Conservation (phyloP, 1,140 invertebrate species). For the Ostrea edulis region DNA sequence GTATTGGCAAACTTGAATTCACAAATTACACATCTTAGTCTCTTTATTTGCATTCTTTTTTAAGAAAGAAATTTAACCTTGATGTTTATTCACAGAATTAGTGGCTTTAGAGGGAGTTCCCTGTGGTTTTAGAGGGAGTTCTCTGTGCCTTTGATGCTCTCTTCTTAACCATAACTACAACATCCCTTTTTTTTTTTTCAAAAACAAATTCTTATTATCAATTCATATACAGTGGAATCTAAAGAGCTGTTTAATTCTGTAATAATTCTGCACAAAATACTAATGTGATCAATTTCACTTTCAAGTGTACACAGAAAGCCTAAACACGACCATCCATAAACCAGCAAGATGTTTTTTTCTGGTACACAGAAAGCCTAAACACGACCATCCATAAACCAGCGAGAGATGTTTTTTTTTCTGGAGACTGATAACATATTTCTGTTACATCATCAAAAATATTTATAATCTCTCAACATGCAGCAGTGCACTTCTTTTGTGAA, state of each 20-base stretch:
- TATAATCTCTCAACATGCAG: constrained; percentile 28
- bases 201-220: constrained; percentile 13
- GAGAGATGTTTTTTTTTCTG: not conserved
- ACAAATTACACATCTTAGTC: not conserved
- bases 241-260: not conserved
- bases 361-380: not conserved
- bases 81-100: not conserved
- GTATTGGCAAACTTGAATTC: not conserved
- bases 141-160: not conserved
- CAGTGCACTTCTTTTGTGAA: constrained; percentile 34
- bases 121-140: not conserved
- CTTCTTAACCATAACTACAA: not conserved
- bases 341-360: too few species aligned
- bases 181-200: not conserved
- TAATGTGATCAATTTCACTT: not conserved
- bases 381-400: not conserved
- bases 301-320: constrained; percentile 5
- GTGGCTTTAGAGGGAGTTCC: not conserved
- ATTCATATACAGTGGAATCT: not conserved
- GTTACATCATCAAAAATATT: not conserved
- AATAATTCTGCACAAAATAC: not conserved
- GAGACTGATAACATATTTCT: constrained; percentile 24
- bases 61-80: not conserved
- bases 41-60: not conserved
- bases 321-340: not conserved